These are phyloP conservation scores for Girardinichthys multiradiatus DNA, from an alignment of 2,113 vertebrate genomes.

Conservation along the genomic window DNA sequence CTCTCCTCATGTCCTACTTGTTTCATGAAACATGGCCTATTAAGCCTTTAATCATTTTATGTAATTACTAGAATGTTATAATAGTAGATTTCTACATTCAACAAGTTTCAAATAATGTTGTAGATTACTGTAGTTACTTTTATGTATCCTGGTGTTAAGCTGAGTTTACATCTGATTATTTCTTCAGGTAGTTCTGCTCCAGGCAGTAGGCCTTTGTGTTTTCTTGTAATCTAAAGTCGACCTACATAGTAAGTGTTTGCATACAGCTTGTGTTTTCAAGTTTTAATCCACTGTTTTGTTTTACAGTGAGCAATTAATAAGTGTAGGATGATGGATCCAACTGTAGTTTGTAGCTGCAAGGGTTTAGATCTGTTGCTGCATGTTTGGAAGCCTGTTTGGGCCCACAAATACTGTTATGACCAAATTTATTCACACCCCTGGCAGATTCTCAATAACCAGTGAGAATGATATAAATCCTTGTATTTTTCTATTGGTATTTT, in stretches of 20 bases:
- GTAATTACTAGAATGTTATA: background rate
- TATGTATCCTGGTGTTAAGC: background rate
- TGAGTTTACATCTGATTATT: background rate
- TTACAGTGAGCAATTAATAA: background rate
- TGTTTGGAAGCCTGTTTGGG: too few relatives aligned
- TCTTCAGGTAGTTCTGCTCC: background rate
- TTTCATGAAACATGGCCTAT: slow-evolving; percentile 3
- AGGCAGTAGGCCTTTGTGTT: background rate
- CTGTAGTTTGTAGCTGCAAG: background rate
- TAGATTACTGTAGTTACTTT: background rate
- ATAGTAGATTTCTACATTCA: background rate
- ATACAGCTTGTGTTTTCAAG: background rate
- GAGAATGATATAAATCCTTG: too few relatives aligned
- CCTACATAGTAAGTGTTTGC: background rate
- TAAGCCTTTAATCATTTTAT: background rate
- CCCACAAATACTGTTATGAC: background rate
- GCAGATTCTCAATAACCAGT: background rate
- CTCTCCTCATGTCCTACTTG: slow-evolving; percentile 20
- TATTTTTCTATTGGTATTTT: too few relatives aligned
- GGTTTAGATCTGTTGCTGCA: background rate
- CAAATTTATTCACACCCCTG: background rate
- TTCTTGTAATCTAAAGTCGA: background rate
- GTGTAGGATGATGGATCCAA: background rate
- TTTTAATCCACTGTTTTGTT: background rate
- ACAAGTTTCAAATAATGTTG: background rate